phyloP scores from a whole-genome alignment of 2,888 invertebrate genomes.

The Apamea epomidion region DNA sequence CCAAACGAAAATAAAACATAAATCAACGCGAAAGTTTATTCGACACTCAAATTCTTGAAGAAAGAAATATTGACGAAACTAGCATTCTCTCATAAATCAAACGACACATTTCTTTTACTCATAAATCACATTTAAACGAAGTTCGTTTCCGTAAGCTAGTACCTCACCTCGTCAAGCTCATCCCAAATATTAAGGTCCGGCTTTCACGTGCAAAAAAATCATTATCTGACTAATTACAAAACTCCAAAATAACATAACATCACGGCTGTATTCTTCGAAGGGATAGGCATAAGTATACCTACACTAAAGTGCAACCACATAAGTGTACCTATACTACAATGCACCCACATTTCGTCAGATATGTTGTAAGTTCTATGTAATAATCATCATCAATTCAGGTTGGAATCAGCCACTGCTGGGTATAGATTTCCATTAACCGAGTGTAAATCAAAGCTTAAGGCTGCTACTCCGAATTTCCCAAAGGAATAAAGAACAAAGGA shows the following conservation, averaged over 20 bases:
- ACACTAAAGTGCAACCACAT: background rate
- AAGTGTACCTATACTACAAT: background rate
- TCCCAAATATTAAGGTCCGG: conserved; percentile 20
- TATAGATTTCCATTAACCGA: background rate
- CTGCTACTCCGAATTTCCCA: background rate
- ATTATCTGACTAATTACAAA: conserved; percentile 13
- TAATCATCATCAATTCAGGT: too few relatives aligned
- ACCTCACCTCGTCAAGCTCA: conserved; percentile 19
- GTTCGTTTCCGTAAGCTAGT: conserved; percentile 9
- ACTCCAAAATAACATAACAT: background rate
- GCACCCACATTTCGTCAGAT: background rate
- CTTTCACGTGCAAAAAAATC: conserved; percentile 33
- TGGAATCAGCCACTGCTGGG: too few relatives aligned
- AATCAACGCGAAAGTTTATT: conserved; percentile 40
- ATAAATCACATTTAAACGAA: conserved; percentile 45
- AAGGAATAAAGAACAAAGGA: background rate
- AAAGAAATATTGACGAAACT: conserved; percentile 24
- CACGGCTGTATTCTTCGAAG: background rate
- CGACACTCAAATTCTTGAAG: conserved; percentile 20
- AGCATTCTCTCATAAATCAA: conserved; percentile 39
- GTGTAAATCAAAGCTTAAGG: background rate
- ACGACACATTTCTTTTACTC: conserved; percentile 19
- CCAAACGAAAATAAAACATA: conserved; percentile 32
- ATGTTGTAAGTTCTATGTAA: background rate
- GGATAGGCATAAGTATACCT: background rate